Conservation (phyloP, 2,113 vertebrate genomes). For the Ellobius talpinus region DNA sequence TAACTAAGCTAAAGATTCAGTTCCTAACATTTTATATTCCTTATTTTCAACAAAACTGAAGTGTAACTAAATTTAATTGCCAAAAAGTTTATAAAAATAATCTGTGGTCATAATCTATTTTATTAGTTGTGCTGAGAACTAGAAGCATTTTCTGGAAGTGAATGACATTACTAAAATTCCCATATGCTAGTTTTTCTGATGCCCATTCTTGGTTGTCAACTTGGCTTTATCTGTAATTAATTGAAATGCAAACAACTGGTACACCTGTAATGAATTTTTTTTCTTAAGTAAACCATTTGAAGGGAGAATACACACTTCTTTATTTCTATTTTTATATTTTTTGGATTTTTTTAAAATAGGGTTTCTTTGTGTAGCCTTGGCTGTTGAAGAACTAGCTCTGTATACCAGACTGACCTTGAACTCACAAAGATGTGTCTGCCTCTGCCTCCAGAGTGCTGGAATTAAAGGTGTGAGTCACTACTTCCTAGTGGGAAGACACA, state of each 20-base stretch:
- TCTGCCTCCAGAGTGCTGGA: too few relatives aligned
- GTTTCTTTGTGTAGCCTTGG: background rate
- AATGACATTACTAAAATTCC: background rate
- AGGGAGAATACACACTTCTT: background rate
- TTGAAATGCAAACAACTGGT: background rate
- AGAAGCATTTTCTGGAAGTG: conserved; percentile 8
- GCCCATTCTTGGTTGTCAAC: background rate
- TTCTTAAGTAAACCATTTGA: background rate
- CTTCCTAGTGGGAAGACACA: too few relatives aligned
- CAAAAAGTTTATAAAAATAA: background rate
- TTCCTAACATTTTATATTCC: background rate
- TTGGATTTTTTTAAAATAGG: background rate
- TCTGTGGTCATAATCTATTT: background rate
- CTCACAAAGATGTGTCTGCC: background rate
- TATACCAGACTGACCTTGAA: background rate
- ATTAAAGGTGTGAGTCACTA: too few relatives aligned
- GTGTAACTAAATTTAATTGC: background rate
- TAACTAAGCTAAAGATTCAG: background rate
- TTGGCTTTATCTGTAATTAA: background rate
- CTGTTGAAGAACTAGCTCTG: background rate
- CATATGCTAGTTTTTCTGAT: background rate
- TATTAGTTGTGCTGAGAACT: background rate
- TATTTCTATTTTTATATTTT: background rate
- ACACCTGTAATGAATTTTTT: background rate
- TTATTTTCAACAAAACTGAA: conserved; percentile 5